These are phyloP conservation scores for Xylocampa areola DNA, from an alignment of 2,888 invertebrate species.

Conservation along the genomic window DNA sequence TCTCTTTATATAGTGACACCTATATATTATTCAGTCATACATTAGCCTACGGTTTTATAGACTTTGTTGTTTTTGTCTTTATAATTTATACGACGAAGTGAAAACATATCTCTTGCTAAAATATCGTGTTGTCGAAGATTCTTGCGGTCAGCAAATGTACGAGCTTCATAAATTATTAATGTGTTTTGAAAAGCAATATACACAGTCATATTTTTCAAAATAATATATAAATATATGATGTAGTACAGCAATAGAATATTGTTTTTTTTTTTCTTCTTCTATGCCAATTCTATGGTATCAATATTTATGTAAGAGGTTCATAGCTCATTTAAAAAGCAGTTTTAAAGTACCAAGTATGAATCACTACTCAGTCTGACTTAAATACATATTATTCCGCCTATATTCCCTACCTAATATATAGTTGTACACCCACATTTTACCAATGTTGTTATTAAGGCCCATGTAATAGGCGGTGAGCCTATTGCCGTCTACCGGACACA, in stretches of 20 bases:
- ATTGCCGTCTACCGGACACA: too few relatives aligned
- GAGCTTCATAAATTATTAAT: slow-evolving; percentile 3
- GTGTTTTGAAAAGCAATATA: slow-evolving; percentile 5
- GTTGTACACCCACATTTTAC: too few relatives aligned
- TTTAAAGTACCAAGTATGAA: too few relatives aligned
- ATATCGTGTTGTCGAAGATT: slow-evolving; percentile 3
- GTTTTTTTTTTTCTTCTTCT: too few relatives aligned
- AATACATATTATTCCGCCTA: too few relatives aligned
- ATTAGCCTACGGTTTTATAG: slow-evolving; percentile 35
- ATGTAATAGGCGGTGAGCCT: too few relatives aligned
- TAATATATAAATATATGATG: background rate
- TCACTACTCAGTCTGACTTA: too few relatives aligned
- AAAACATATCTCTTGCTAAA: slow-evolving; percentile 10
- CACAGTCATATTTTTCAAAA: background rate
- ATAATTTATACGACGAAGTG: slow-evolving; percentile 31
- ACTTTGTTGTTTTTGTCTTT: slow-evolving; percentile 31
- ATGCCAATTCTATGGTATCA: too few relatives aligned
- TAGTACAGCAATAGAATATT: background rate
- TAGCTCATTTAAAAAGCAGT: too few relatives aligned
- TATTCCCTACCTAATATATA: too few relatives aligned
- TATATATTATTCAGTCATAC: slow-evolving; percentile 38
- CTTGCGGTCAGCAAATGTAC: slow-evolving; percentile 6
- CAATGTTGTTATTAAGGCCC: too few relatives aligned
- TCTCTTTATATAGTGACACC: background rate
- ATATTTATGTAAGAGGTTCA: too few relatives aligned